Evolutionary conservation across 2,113 vertebrate species (phyloP), one percentile per base, ranked within the genome.

Genomic region (Elaphurus davidianus): DNA sequence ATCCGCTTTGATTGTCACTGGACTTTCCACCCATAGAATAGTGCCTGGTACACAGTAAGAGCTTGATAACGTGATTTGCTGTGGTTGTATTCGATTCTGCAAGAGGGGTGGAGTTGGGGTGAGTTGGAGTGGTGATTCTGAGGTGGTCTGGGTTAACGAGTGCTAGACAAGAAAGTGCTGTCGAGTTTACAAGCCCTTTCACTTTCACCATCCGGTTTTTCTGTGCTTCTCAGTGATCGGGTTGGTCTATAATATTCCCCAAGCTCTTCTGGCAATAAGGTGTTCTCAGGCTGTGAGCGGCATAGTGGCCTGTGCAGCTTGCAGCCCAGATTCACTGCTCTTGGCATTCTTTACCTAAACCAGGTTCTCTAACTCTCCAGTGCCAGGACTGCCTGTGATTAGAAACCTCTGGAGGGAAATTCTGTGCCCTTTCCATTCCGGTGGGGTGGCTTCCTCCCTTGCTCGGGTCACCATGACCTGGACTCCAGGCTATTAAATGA

Each of bases 1-100:
- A 14, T 43, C 54, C 3, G 28, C 64, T 50, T 28, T 17, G 59
- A 17, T 52, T n/a, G 3, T 25, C 1, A 30, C 47, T 0, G 33
- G n/a, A 2, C 43, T 17, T 85, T 47, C 52, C n/a, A 6, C 57
- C 17, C 9, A 0, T 4, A 14, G 64, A 47, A 30, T 1, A 3
- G 4, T 27, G 25, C n/a, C 59, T 12, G 62, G 23, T n/a, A n/a
- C 45, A 45, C 3, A 3, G n/a, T n/a, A 54, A 59, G n/a, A 74
- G 27, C 47, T 47, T 6, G n/a, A 21, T 7, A 14, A 12, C 2
- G 2, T 64, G 36, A 21, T 40, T 59, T 83, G 47, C 93, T 30
- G 71, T 17, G 45, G 62, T n/a, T 91, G 86, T 43, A 59, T 36
- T 33, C 13, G 36, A 45, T 43, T 57, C 45, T 6, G 36, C 0